Percentiles rank a stretch among this genome's conserved stretches.
Evolutionary conservation across 2,888 invertebrate species (phyloP).

Genomic region (Hemistola chrysoprasaria): DNA sequence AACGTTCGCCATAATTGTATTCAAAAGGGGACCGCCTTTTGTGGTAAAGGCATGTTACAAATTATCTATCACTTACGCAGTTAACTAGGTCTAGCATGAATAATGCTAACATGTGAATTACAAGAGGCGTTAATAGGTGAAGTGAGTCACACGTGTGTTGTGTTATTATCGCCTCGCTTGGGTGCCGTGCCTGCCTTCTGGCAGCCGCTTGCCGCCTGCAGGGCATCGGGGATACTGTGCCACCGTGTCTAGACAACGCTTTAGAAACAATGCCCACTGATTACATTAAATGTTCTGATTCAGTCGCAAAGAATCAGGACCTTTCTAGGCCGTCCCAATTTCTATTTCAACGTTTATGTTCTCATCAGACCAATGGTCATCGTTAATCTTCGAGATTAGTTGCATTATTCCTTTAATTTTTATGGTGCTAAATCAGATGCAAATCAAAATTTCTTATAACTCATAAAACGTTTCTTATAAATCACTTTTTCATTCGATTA

Average conservation of each 20-base stretch:
- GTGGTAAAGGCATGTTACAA: slow-evolving; percentile 32
- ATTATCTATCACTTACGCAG: slow-evolving; percentile 42
- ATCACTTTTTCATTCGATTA: too few species aligned
- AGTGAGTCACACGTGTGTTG: slow-evolving; percentile 57
- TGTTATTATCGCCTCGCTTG: slow-evolving; percentile 47
- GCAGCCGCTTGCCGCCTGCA: too few species aligned
- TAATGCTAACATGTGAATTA: slow-evolving; percentile 57
- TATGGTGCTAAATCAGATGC: too few species aligned
- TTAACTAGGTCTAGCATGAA: slow-evolving; percentile 58
- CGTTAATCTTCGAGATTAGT: too few species aligned
- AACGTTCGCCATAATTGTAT: slow-evolving; percentile 27
- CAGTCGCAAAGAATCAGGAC: background rate
- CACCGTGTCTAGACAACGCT: slow-evolving; percentile 14
- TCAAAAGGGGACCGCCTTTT: slow-evolving; percentile 24
- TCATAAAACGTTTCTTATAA: too few species aligned
- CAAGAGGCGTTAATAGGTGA: slow-evolving; percentile 51
- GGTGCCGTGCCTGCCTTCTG: slow-evolving; percentile 28
- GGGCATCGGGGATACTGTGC: slow-evolving; percentile 11
- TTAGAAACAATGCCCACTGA: slow-evolving; percentile 4
- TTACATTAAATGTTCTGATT: slow-evolving; percentile 1
- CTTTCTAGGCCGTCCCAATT: too few species aligned
- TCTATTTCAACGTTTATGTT: too few species aligned
- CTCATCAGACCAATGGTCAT: too few species aligned
- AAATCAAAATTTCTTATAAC: too few species aligned
- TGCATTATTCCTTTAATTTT: too few species aligned